A percentile compares a stretch with the other conserved stretches of the same genome.
Evolutionary conservation across 1,140 invertebrate genomes (phyloP).

Genomic region (Rhagoletis zephyria): DNA sequence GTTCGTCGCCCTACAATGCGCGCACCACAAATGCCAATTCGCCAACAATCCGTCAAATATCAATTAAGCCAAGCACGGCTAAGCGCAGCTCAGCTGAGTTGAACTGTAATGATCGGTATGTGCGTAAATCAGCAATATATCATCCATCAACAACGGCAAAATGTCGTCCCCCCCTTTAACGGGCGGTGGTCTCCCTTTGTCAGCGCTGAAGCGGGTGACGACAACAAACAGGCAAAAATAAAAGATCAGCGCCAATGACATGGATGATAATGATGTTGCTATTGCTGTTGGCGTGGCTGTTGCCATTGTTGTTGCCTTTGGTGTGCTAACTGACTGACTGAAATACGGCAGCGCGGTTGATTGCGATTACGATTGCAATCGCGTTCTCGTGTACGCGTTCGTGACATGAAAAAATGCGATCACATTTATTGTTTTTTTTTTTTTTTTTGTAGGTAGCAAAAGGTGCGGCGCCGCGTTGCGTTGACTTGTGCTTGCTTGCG

Average conservation of each 20-base stretch:
- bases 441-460: neutral
- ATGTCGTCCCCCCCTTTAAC: neutral
- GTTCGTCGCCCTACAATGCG: neutral
- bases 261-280: slow-evolving; percentile 40
- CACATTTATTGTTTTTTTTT: slow-evolving; percentile 5
- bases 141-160: neutral
- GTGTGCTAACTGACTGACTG: neutral
- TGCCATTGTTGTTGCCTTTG: neutral
- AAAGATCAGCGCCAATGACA: slow-evolving; percentile 21
- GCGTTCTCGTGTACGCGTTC: slow-evolving; percentile 36
- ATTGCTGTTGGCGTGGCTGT: neutral
- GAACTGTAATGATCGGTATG: slow-evolving; percentile 37
- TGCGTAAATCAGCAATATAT: slow-evolving; percentile 29
- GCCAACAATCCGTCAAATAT: slow-evolving; percentile 13
- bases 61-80: slow-evolving; percentile 7
- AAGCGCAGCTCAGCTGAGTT: neutral
- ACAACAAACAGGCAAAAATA: slow-evolving; percentile 7
- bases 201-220: neutral
- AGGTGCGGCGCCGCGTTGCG: neutral
- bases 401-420: slow-evolving; percentile 46
- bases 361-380: slow-evolving; percentile 14
- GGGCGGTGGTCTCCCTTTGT: neutral
- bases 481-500: neutral
- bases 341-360: neutral
- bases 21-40: slow-evolving; percentile 28